Evolutionary conservation across 1,140 invertebrate species (phyloP).

Genomic region (Steinernema khuongi): DNA sequence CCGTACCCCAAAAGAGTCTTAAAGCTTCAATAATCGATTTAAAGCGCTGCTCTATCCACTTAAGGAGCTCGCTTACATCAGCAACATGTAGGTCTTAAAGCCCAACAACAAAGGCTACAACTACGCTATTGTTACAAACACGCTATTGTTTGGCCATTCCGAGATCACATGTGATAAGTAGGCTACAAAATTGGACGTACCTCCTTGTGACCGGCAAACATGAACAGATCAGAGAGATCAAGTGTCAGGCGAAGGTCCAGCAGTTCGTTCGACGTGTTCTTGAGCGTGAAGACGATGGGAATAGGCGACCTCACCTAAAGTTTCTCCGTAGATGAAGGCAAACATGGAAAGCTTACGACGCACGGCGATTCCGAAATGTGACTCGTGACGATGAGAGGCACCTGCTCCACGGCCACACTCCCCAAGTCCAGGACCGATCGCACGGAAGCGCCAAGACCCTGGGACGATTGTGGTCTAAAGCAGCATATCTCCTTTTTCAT

Average conservation of each 20-base stretch:
- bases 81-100: neutral
- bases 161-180: conserved; percentile 1
- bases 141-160: too few relatives aligned
- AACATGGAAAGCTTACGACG: neutral
- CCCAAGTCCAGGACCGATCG: neutral
- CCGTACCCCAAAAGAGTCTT: neutral
- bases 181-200: conserved; percentile 61
- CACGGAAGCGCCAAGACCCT: neutral
- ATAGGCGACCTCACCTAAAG: neutral
- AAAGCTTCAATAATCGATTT: neutral
- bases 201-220: conserved; percentile 83
- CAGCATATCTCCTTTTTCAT: neutral
- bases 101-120: neutral
- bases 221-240: conserved; percentile 77
- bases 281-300: conserved; percentile 65
- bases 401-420: conserved; percentile 64
- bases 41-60: neutral
- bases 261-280: conserved; percentile 70
- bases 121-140: too few relatives aligned
- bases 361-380: conserved; percentile 35
- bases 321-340: neutral
- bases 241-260: conserved; percentile 71
- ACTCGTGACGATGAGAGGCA: neutral
- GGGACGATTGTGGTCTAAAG: neutral
- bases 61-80: neutral